phyloP scores from a whole-genome alignment of 1,140 invertebrate species.

The Ceratina calcarata region DNA sequence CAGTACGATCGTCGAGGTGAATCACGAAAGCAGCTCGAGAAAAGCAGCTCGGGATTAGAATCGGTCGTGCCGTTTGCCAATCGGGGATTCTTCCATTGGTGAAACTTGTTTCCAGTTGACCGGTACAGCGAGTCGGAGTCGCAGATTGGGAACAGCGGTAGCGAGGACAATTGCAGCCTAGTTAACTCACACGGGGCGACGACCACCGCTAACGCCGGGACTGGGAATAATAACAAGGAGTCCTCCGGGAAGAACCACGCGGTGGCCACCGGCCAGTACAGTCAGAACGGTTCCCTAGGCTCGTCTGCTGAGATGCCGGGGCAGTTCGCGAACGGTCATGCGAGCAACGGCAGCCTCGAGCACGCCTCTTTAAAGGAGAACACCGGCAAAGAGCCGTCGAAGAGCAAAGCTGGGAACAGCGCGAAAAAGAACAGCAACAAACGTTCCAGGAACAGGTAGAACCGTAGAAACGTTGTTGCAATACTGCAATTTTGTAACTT shows the following conservation, averaged over 20 bases:
- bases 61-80: neutral
- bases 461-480: neutral
- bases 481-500: too few species aligned
- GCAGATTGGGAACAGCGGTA: constrained; percentile 87
- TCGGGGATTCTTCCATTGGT: constrained; percentile 61
- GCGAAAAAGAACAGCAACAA: constrained; percentile 86
- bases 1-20: too few species aligned
- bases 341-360: constrained; percentile 79
- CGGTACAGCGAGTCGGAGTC: constrained; percentile 94
- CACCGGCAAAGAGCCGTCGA: constrained; percentile 82
- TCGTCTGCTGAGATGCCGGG: constrained; percentile 77
- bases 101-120: constrained; percentile 84
- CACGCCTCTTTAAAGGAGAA: constrained; percentile 79
- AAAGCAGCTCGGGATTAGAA: too few species aligned
- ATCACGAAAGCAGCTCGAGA: too few species aligned
- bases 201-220: constrained; percentile 81
- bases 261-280: constrained; percentile 81
- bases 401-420: constrained; percentile 83
- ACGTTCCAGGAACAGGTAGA: constrained; percentile 86
- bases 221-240: constrained; percentile 75
- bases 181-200: constrained; percentile 85
- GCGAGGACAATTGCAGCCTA: constrained; percentile 84
- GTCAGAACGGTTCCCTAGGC: constrained; percentile 24
- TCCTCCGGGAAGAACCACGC: constrained; percentile 84
- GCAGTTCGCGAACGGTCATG: constrained; percentile 83